Evolutionary conservation across 1,140 invertebrate species (phyloP), one percentile per base, ranked within the genome.

Genomic region (Panulirus ornatus): DNA sequence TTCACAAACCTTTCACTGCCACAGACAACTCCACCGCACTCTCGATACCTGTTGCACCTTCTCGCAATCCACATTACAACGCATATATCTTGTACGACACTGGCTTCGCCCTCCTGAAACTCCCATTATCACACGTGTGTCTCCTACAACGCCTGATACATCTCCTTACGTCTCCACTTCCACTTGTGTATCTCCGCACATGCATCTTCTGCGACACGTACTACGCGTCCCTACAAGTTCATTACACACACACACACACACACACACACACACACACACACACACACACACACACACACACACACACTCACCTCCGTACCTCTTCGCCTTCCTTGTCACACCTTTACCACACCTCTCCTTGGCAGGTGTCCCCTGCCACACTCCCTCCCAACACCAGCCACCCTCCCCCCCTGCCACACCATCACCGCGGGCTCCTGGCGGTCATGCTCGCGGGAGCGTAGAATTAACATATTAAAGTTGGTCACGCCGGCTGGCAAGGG

Each of bases 261-360:
- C 70, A 73, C 70, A 73, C 70, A 73, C 70, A 73, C 70, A 73
- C 70, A 73, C 70, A 73, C 70, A 73, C 70, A 73, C 70, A 73
- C 70, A 73, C 70, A 73, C 70, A 73, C 70, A 73, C 70, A 73
- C 70, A 73, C 70, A 79, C 36, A 40, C 42, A 40, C 42, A 79
- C 42, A 40, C 42, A 40, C 42, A 79, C 42, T 11, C 42, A 79
- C 42, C 8, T 16, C 5, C 5, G n/a, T 40, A 19, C 79, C 51
- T 40, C 51, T 27, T 54, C 47, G 44, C 79, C 19, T 27, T 54
- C 44, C 22, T 22, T 54, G 11, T 6, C 3, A 1, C 22, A 30
- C 1, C n/a, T 34, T 2, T 40, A 16, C 3, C 36, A 36, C 36
- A 9, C 14, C 34, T 40, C 76, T 47, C 40, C 36, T n/a, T 47